These are phyloP conservation scores for Acanthaster planci DNA, from an alignment of 35 echinoderm and acorn worm species.

Conservation along the genomic window DNA sequence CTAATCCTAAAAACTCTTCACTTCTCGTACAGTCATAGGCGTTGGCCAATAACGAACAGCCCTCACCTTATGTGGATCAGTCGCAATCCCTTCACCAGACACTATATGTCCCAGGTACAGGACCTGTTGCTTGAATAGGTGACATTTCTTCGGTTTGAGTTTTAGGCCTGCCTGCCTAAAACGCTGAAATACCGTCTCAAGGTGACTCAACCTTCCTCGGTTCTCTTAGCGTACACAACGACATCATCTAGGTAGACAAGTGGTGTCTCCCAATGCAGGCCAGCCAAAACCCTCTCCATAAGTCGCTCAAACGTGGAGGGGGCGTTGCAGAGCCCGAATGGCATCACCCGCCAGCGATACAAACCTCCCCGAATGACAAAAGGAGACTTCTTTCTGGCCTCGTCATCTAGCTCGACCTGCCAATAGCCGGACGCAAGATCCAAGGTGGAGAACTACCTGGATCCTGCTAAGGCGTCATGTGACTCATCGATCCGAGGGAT, in stretches of 20 bases:
- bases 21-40: slow-evolving; percentile 41
- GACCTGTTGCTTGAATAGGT: slow-evolving; percentile 57
- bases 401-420: slow-evolving; percentile 54
- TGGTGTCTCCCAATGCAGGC: slow-evolving; percentile 58
- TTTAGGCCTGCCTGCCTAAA: slow-evolving; percentile 46
- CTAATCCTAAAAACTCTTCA: slow-evolving; percentile 61
- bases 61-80: slow-evolving; percentile 51
- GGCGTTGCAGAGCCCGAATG: slow-evolving; percentile 62
- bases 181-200: slow-evolving; percentile 39
- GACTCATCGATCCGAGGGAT: slow-evolving; percentile 63
- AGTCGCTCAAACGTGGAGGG: slow-evolving; percentile 57
- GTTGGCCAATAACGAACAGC: slow-evolving; percentile 51
- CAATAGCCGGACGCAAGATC: slow-evolving; percentile 67
- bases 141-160: slow-evolving; percentile 73
- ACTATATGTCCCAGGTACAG: slow-evolving; percentile 62
- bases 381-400: slow-evolving; percentile 52
- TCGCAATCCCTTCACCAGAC: slow-evolving; percentile 43
- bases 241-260: slow-evolving; percentile 79
- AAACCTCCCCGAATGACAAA: slow-evolving; percentile 41
- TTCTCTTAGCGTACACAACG: slow-evolving; percentile 36
- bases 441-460: slow-evolving; percentile 60
- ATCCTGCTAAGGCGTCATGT: slow-evolving; percentile 37
- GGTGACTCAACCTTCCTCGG: slow-evolving; percentile 12
- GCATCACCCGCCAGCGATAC: slow-evolving; percentile 51
- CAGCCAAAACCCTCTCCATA: slow-evolving; percentile 48